Conservation (phyloP, 2,888 invertebrate species). For the Hedya salicella region DNA sequence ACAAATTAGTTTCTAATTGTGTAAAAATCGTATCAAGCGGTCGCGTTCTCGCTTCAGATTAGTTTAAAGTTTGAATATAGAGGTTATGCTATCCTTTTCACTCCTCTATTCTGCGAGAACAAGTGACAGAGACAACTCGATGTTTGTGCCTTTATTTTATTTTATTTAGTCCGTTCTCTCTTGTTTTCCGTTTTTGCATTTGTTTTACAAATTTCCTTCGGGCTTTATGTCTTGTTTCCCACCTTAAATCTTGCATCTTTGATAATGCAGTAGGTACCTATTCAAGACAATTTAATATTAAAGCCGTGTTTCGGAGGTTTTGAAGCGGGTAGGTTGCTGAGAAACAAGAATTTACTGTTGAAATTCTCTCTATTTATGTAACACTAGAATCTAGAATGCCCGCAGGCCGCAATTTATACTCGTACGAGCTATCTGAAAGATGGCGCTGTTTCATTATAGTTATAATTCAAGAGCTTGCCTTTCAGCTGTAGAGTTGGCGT, state of each 20-base stretch:
- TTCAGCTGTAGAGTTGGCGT: no score
- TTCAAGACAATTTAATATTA: not conserved
- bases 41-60: not conserved
- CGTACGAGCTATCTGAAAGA: no score
- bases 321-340: not conserved
- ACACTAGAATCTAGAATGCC: no score
- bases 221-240: not conserved
- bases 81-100: not conserved
- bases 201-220: no score
- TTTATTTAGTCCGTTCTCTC: not conserved
- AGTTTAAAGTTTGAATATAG: not conserved
- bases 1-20: slow-evolving; percentile 25
- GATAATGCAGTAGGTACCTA: not conserved
- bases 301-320: not conserved
- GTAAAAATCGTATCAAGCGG: slow-evolving; percentile 6
- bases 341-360: not conserved
- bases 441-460: no score
- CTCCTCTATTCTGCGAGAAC: not conserved
- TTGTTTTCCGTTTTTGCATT: not conserved
- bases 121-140: not conserved
- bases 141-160: not conserved
- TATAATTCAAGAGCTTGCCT: no score
- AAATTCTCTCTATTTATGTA: no score
- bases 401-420: no score
- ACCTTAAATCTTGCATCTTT: not conserved